Base-by-base conservation (phyloP, 30 jellyfish, hydroid and myxozoan genomes). In the Catostylus mosaicus region DNA sequence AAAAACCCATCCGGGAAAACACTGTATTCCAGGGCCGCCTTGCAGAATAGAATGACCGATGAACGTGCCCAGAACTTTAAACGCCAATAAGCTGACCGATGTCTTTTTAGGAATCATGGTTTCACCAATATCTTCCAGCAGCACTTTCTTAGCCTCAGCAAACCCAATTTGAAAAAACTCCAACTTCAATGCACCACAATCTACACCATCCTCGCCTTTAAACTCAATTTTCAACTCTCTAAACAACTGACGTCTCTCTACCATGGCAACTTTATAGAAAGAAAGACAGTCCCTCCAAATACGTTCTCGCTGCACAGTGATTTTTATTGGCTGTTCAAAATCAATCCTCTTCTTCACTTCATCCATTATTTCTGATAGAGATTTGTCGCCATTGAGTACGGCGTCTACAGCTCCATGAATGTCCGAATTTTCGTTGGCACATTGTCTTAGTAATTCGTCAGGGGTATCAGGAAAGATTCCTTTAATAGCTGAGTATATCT, bases 191-290 rank as follows among this genome's bases (percentile, higher is more conserved):
- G 83, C 83, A 37, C 71, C 67, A 27, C 83, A 71, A 22, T 71
- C 83, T 19, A 71, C 68, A 5, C 83, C 83, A 43, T 71, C 68
- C 30, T 71, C 83, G 37, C 83, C 83, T 14, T 11, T 27, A 71
- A 71, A 71, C 68, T 71, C 83, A 23, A 71, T 68, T 48, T 71
- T 71, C 1, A 71, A 26, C 68, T 71, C 83, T 43, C 24, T 71
- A 68, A 71, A 71, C 11, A 71, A 40, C 37, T 68, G n/a, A 26
- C 11, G 11, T 71, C 30, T 71, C 16, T 71, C 83, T 20, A 71
- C 83, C 30, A 43, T 18, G 68, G 69, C 30, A 23, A 71, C 46
- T 19, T 71, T 71, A 43, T 71, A 71, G 46, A 71, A 45, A 5
- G 67, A 18, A 11, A 71, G 26, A 29, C 83, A 71, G 18, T 71